Evolutionary conservation across 2,888 invertebrate species (phyloP).

Genomic region (Ceriagrion tenellum): DNA sequence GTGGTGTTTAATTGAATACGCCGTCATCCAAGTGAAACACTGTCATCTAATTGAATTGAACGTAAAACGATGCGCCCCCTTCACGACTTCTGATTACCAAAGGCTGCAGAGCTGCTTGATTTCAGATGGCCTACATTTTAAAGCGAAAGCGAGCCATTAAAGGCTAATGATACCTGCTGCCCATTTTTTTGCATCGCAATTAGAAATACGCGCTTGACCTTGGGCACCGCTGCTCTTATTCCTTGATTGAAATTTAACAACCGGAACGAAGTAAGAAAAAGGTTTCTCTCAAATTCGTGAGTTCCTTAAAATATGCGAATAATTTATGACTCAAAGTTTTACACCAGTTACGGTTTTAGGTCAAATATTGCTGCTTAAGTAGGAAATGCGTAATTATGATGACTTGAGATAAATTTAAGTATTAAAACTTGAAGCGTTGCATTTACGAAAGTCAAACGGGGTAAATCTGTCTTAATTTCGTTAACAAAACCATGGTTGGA

Average conservation of each 20-base stretch:
- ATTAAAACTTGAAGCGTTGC: neutral
- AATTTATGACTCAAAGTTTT: neutral
- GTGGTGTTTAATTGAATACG: neutral
- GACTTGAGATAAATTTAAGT: neutral
- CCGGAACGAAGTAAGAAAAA: neutral
- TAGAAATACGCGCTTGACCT: neutral
- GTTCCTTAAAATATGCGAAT: slow-evolving; percentile 4
- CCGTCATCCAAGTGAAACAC: neutral
- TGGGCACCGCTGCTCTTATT: neutral
- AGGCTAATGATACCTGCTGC: neutral
- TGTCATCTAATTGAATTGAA: too few species aligned
- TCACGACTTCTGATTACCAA: neutral
- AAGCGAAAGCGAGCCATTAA: neutral
- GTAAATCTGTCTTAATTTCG: neutral
- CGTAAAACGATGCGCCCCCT: neutral
- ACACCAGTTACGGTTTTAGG: neutral
- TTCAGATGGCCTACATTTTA: neutral
- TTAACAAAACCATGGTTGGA: too few species aligned
- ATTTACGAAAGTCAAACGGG: too few species aligned
- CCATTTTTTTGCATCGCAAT: neutral
- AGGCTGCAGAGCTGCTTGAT: neutral
- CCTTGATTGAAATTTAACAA: neutral
- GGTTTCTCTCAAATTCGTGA: neutral
- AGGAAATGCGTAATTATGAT: neutral
- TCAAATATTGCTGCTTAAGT: neutral